Evolutionary conservation across 2,888 invertebrate species (phyloP).

Genomic region (Helicoverpa assulta): DNA sequence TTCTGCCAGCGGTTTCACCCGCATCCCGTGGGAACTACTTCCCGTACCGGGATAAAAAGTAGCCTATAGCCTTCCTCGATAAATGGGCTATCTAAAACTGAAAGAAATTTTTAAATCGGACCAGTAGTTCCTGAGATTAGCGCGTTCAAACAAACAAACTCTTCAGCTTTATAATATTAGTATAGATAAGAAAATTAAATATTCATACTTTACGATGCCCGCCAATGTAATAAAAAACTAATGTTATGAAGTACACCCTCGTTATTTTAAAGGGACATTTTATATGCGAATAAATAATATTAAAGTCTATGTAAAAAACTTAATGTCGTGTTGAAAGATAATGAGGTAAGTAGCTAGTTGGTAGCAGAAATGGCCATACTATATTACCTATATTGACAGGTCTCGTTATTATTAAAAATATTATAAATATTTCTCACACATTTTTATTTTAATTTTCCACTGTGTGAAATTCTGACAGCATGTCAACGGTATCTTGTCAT

Average conservation of each 20-base stretch:
- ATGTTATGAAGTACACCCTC: conserved; percentile 13
- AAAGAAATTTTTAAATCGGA: no score
- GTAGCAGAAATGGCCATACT: not conserved
- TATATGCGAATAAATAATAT: conserved; percentile 11
- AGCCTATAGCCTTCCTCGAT: no score
- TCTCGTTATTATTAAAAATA: not conserved
- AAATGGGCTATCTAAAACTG: no score
- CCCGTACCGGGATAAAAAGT: no score
- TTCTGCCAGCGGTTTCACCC: no score
- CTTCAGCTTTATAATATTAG: no score
- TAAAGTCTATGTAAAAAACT: not conserved
- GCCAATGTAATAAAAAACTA: conserved; percentile 20
- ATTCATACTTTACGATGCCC: conserved; percentile 25
- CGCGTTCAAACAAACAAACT: no score
- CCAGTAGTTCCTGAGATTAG: no score
- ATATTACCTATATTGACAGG: not conserved
- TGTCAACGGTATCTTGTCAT: no score
- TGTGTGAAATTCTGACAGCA: no score
- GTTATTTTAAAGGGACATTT: not conserved
- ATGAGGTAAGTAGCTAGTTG: not conserved
- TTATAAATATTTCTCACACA: not conserved
- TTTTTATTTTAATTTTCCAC: no score
- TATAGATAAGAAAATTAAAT: conserved; percentile 12
- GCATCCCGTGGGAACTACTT: no score
- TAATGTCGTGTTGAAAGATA: not conserved